A percentile compares a stretch with the other conserved stretches of the same genome.
Conservation (phyloP, 30 jellyfish, hydroid and myxozoan genomes). For the Mastigias papua region DNA sequence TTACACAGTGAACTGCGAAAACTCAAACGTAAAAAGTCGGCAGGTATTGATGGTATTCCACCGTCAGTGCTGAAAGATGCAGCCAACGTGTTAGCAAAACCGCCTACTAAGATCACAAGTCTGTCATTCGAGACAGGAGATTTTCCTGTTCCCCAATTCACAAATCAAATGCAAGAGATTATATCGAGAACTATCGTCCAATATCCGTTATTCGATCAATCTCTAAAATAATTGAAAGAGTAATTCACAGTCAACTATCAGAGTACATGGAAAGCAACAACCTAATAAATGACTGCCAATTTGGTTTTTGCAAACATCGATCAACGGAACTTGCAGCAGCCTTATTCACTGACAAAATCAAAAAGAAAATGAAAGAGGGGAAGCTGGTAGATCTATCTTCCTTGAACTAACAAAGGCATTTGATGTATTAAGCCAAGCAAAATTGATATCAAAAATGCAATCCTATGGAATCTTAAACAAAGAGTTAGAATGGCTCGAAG, state of each 20-base stretch:
- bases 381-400: background rate
- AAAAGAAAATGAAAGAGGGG: background rate
- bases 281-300: background rate
- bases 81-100: constrained; percentile 29
- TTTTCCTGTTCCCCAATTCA: constrained; percentile 17
- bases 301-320: constrained; percentile 22
- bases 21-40: background rate
- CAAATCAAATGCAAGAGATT: background rate
- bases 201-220: constrained; percentile 11
- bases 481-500: background rate
- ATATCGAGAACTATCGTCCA: constrained; percentile 32
- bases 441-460: too few relatives aligned
- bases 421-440: background rate
- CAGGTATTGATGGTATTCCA: constrained; percentile 36
- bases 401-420: constrained; percentile 4
- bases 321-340: too few relatives aligned
- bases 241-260: constrained; percentile 14
- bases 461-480: too few relatives aligned
- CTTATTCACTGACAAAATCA: too few relatives aligned
- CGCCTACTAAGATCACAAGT: constrained; percentile 10
- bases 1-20: too few relatives aligned
- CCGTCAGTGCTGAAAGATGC: constrained; percentile 45
- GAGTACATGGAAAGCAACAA: constrained; percentile 19
- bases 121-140: constrained; percentile 23
- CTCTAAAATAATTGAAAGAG: constrained; percentile 19